A percentile compares a stretch with the other conserved stretches of the same genome.
Conservation (phyloP, 2,888 invertebrate species). For the Flexamia atlantica region DNA sequence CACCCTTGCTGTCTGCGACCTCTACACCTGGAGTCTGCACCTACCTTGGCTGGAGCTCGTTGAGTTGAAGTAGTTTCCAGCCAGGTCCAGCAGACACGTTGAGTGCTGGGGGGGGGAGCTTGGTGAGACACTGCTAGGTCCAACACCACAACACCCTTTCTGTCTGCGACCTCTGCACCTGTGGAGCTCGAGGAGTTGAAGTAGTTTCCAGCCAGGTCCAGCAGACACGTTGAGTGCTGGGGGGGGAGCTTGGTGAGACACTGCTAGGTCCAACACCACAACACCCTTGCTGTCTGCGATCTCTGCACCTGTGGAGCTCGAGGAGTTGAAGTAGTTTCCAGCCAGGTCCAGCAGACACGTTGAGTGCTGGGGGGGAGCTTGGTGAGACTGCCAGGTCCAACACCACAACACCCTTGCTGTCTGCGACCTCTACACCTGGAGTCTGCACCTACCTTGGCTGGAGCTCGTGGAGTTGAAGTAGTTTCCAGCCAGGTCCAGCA, state of each 20-base stretch:
- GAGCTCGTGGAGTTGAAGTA: background rate
- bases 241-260: conserved; percentile 38
- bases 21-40: conserved; percentile 5
- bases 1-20: conserved; percentile 33
- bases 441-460: no score
- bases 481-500: conserved; percentile 50
- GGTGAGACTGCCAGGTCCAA: conserved; percentile 54
- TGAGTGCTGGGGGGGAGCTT: conserved; percentile 28
- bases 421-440: conserved; percentile 1
- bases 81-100: conserved; percentile 37
- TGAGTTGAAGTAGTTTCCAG: conserved; percentile 41
- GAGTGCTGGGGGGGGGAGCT: conserved; percentile 34
- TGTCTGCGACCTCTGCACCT: conserved; percentile 18
- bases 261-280: conserved; percentile 57
- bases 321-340: conserved; percentile 34
- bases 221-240: conserved; percentile 33
- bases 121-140: conserved; percentile 55
- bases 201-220: conserved; percentile 49
- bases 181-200: background rate
- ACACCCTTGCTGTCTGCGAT: conserved; percentile 43
- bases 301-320: conserved; percentile 21
- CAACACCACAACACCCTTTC: conserved; percentile 52
- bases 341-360: conserved; percentile 41
- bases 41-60: background rate
- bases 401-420: conserved; percentile 56